Evolutionary conservation across 2,888 invertebrate species (phyloP).

Genomic region (Mayetiola destructor): DNA sequence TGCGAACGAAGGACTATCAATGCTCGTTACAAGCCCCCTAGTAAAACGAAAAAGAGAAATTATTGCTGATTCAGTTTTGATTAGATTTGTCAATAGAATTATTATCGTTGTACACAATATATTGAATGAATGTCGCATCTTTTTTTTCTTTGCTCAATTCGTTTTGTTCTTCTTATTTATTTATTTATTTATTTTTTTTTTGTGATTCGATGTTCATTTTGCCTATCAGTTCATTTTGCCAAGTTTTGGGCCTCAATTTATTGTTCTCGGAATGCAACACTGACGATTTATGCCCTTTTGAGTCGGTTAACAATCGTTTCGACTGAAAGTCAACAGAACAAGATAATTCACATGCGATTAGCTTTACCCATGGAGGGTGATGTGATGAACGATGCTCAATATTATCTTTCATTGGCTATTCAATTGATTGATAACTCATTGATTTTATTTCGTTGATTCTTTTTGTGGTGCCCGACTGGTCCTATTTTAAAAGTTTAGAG

Average conservation of each 20-base stretch:
- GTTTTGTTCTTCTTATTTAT: not conserved
- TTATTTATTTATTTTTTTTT: not conserved
- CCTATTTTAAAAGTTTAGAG: too few relatives aligned
- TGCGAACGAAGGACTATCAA: too few relatives aligned
- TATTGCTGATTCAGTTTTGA: conserved; percentile 13
- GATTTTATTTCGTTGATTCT: too few relatives aligned
- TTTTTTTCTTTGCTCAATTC: not conserved
- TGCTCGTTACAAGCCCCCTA: too few relatives aligned
- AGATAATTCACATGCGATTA: conserved; percentile 11
- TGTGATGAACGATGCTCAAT: too few relatives aligned
- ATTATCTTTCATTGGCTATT: too few relatives aligned
- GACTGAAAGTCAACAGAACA: not conserved
- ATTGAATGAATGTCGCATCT: not conserved
- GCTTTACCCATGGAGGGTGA: too few relatives aligned
- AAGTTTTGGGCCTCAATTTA: not conserved
- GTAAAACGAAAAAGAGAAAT: not conserved
- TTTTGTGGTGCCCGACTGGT: too few relatives aligned
- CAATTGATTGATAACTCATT: too few relatives aligned
- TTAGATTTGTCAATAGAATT: conserved; percentile 11
- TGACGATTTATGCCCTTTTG: not conserved
- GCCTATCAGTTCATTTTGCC: not conserved
- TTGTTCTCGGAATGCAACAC: not conserved
- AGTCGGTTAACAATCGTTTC: conserved; percentile 2
- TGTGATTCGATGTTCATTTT: not conserved
- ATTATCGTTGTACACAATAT: not conserved